Base-by-base conservation (phyloP, 2,113 vertebrate species). In the Pyxicephalus adspersus region DNA sequence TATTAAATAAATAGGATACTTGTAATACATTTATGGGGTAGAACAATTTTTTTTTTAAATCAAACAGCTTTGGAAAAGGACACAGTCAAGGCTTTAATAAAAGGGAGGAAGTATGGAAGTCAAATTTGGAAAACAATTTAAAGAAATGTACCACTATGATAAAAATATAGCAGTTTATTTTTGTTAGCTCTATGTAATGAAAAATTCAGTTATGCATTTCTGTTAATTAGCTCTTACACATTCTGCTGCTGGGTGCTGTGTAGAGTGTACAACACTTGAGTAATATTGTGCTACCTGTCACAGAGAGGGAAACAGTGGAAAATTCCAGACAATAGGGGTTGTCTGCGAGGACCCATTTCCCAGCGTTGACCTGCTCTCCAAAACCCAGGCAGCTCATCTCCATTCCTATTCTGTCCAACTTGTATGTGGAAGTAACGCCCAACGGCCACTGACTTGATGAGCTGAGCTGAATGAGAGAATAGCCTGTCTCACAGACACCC, bases 371-470 rank as follows among this genome's bases (percentile, higher is more conserved):
- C 92, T 89, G 90, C 92, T 91, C 88, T 91, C 67, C 78, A 64
- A 92, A 88, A 92, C 94, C 92, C 92, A 93, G 93, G 90, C 87
- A 89, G 91, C 91, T 95, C 87, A 95, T 95, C 95, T 95, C 91
- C 95, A 95, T 96, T 95, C 96, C 94, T 94, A 92, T 95, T 94
- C 95, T 93, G 92, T 89, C 86, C 88, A 86, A 86, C 94, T 94
- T 95, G 95, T 94, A 93, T 94, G 93, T 93, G 95, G 94, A 96
- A 95, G 92, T 91, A 91, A 95, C 91, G 90, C 93, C 94, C 93
- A 91, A 91, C 87, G 89, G 92, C 90, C 91, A 89, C 89, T 92
- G 93, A 92, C 91, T 91, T 91, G 86, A 88, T 93, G 91, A 91
- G 90, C 87, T 92, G 91, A 90, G 90, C 87, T 87, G 81, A 80